These are phyloP conservation scores for Haliclona indistincta DNA, from an alignment of 37 sponge, comb jelly and placozoan species.

Conservation along the genomic window DNA sequence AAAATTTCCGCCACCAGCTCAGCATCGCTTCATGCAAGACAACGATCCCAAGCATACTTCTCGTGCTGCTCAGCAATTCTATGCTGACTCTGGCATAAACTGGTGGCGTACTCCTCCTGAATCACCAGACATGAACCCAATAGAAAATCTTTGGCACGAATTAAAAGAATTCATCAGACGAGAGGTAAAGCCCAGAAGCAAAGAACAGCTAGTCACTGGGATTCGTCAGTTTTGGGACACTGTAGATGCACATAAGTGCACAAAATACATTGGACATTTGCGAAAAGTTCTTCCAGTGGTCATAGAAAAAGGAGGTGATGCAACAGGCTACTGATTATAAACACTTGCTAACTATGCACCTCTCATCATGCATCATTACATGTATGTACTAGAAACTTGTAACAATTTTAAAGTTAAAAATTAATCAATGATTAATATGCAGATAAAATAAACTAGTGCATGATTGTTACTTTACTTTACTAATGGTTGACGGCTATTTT, in stretches of 20 bases:
- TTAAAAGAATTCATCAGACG: slow-evolving; percentile 32
- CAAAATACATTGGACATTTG: slow-evolving; percentile 34
- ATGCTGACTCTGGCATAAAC: slow-evolving; percentile 8
- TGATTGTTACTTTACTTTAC: no score
- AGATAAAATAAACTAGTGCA: no score
- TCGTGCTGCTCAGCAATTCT: slow-evolving; percentile 5
- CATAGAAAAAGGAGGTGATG: slow-evolving; percentile 17
- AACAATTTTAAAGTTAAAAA: no score
- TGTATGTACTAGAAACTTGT: no score
- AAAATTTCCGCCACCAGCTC: slow-evolving; percentile 1
- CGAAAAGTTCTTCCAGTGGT: slow-evolving; percentile 24
- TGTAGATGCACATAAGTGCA: slow-evolving; percentile 14
- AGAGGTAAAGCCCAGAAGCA: slow-evolving; percentile 33
- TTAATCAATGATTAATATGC: no score
- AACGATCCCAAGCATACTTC: no score
- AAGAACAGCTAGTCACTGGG: slow-evolving; percentile 18
- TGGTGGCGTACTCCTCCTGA: slow-evolving; percentile 44
- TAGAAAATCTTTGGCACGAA: slow-evolving; percentile 36
- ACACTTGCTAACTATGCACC: no score
- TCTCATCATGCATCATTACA: no score
- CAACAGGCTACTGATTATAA: slow-evolving; percentile 27
- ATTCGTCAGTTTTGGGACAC: slow-evolving; percentile 30
- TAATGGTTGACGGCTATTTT: no score
- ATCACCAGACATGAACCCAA: slow-evolving; percentile 36
- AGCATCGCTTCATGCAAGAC: slow-evolving; percentile 44